Conservation (phyloP, 2,888 invertebrate species). For the Nysson spinosus region DNA sequence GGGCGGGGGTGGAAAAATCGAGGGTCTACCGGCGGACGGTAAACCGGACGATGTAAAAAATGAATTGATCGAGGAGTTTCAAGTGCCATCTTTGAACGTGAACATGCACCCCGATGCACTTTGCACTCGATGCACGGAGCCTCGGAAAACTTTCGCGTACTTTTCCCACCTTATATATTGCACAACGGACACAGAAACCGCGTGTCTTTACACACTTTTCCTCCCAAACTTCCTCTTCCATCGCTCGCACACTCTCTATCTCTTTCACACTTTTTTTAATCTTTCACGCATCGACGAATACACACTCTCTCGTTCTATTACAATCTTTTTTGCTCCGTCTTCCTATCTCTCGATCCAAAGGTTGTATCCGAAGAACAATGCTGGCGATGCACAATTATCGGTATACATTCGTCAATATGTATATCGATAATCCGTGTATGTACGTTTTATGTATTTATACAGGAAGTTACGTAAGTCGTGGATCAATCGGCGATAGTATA, state of each 20-base stretch:
- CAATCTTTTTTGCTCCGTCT: constrained; percentile 13
- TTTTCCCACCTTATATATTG: constrained; percentile 28
- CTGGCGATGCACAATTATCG: constrained; percentile 70
- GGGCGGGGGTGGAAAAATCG: too few relatives aligned
- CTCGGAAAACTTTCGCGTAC: constrained; percentile 34
- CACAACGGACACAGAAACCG: constrained; percentile 52
- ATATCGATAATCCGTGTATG: constrained; percentile 55
- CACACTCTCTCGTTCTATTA: constrained; percentile 2
- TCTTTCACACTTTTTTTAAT: background rate
- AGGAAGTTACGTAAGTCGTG: too few relatives aligned
- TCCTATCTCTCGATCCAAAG: constrained; percentile 55
- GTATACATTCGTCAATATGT: constrained; percentile 65
- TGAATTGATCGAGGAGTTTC: constrained; percentile 1
- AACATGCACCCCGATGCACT: constrained; percentile 23
- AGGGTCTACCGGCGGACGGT: constrained; percentile 34
- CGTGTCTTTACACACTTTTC: constrained; percentile 32
- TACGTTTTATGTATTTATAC: too few relatives aligned
- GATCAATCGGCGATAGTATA: too few relatives aligned
- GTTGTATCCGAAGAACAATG: constrained; percentile 72
- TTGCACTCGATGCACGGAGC: constrained; percentile 42
- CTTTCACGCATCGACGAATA: too few relatives aligned
- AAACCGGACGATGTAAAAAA: constrained; percentile 21
- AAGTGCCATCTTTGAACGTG: constrained; percentile 41
- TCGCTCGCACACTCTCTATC: constrained; percentile 1
- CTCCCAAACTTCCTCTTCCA: background rate